These are phyloP conservation scores for Mallotus villosus DNA, from an alignment of 2,797 vertebrate genomes.

Conservation along the genomic window DNA sequence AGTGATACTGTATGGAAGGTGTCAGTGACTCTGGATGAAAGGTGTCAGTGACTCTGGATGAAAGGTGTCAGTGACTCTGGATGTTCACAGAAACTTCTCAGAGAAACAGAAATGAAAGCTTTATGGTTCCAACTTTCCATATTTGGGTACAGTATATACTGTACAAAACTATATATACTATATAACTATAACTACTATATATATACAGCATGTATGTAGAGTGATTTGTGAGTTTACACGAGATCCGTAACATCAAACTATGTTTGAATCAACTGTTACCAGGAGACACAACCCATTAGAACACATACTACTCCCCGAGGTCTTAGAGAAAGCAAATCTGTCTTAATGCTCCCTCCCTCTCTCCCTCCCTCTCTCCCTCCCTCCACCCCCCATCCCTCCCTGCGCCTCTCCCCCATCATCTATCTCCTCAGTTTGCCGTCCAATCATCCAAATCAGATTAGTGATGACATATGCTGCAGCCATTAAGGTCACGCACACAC, in stretches of 20 bases:
- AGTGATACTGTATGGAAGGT: no score
- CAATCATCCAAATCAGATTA: slow-evolving; percentile 70
- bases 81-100: no score
- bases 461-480: slow-evolving; percentile 67
- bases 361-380: slow-evolving; percentile 22
- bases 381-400: background rate
- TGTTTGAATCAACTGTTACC: background rate
- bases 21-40: no score
- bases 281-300: slow-evolving; percentile 59
- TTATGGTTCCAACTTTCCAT: background rate
- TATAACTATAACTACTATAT: no score
- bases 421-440: slow-evolving; percentile 29
- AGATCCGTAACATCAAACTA: no score
- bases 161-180: background rate
- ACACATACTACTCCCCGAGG: slow-evolving; percentile 29
- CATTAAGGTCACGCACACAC: slow-evolving; percentile 59
- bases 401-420: slow-evolving; percentile 2
- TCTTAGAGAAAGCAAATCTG: slow-evolving; percentile 47
- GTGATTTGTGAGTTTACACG: no score
- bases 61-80: no score
- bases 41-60: no score
- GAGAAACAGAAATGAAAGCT: no score
- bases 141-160: background rate
- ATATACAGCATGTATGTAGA: background rate
- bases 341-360: slow-evolving; percentile 34